Conservation (phyloP, 2,113 vertebrate species). For the Rana temporaria region DNA sequence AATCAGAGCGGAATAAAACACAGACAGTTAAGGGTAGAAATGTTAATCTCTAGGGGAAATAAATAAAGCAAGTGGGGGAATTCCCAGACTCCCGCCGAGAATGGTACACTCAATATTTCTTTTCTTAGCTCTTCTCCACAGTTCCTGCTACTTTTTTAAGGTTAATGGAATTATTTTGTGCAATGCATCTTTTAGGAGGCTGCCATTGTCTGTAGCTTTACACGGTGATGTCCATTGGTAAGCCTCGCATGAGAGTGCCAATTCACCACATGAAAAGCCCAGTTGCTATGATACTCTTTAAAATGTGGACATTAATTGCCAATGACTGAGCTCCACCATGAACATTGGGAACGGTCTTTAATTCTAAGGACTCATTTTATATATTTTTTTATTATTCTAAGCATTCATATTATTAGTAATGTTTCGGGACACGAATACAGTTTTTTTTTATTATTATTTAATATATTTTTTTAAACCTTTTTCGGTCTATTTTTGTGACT, state of each 20-base stretch:
- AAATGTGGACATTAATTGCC: conserved; percentile 53
- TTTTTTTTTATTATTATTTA: too few species aligned
- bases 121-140: conserved; percentile 8
- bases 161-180: conserved; percentile 54
- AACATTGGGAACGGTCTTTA: conserved; percentile 17
- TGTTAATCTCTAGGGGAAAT: conserved; percentile 8
- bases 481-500: too few species aligned
- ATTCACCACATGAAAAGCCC: conserved; percentile 43
- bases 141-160: conserved; percentile 48
- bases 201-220: conserved; percentile 49
- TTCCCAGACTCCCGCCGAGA: conserved; percentile 55
- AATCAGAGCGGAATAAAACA: neutral
- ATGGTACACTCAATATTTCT: conserved; percentile 46
- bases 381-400: too few species aligned
- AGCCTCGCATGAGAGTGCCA: conserved; percentile 41
- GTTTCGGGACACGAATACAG: too few species aligned
- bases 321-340: conserved; percentile 33
- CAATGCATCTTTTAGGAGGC: conserved; percentile 45
- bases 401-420: neutral
- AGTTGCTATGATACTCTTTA: conserved; percentile 50
- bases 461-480: too few species aligned
- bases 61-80: conserved; percentile 31
- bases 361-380: neutral
- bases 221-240: conserved; percentile 23
- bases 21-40: conserved; percentile 9